phyloP scores from a whole-genome alignment of 2,113 vertebrate genomes.

The Peromyscus polionotus region DNA sequence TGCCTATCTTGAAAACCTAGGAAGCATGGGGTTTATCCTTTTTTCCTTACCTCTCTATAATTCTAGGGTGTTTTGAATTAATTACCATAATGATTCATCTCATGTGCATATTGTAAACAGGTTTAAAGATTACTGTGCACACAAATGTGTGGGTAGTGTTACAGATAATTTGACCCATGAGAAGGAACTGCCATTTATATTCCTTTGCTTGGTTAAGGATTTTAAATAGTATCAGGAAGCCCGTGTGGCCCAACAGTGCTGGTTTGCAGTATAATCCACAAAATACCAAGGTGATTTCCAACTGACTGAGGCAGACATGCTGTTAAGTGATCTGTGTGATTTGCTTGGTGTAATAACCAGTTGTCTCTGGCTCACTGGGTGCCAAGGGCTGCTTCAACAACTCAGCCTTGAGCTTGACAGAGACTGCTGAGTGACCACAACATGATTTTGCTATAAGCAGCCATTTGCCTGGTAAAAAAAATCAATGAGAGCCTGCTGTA shows the following conservation, averaged over 20 bases:
- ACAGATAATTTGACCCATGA: conserved; percentile 86
- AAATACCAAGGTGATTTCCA: conserved; percentile 85
- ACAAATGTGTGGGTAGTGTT: conserved; percentile 86
- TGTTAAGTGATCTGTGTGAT: conserved; percentile 86
- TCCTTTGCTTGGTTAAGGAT: conserved; percentile 84
- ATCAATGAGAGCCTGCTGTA: conserved; percentile 79
- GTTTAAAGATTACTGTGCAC: conserved; percentile 82
- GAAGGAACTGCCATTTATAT: conserved; percentile 85
- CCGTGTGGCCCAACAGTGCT: conserved; percentile 81
- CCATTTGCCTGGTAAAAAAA: conserved; percentile 73
- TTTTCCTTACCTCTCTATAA: conserved; percentile 62
- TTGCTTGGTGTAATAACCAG: conserved; percentile 84
- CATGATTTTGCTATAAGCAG: conserved; percentile 82
- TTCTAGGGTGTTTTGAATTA: conserved; percentile 86
- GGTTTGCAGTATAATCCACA: conserved; percentile 84
- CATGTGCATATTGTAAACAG: conserved; percentile 87
- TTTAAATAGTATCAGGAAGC: conserved; percentile 87
- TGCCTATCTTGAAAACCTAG: conserved; percentile 77
- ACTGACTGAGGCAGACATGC: conserved; percentile 82
- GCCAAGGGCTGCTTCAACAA: conserved; percentile 84
- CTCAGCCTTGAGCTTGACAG: conserved; percentile 80
- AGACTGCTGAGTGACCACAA: conserved; percentile 84
- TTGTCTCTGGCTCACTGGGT: conserved; percentile 82
- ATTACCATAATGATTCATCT: conserved; percentile 88
- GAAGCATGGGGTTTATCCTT: conserved; percentile 82